Conservation (phyloP, 92 coral and sea anemone species). For the Ricordea florida region DNA sequence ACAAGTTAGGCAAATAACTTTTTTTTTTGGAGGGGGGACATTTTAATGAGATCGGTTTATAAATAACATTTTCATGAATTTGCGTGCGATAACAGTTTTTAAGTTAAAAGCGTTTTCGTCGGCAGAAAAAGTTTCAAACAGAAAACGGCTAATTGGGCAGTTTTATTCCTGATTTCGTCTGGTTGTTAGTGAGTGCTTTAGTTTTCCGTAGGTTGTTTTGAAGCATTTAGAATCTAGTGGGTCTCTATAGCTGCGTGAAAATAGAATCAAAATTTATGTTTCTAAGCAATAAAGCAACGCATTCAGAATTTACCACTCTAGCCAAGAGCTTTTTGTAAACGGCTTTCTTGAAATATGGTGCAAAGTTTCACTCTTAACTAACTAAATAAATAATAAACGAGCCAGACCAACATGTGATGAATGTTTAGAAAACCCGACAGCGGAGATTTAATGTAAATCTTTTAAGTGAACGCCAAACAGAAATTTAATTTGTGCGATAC, state of each 20-base stretch:
- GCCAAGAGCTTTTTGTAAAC: background rate
- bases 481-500: background rate
- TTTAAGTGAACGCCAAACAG: background rate
- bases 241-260: conserved; percentile 16
- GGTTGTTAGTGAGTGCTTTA: too few species aligned
- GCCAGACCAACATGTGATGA: background rate
- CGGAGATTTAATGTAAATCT: background rate
- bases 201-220: background rate
- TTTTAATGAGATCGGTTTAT: too few species aligned
- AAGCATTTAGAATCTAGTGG: background rate
- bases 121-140: too few species aligned
- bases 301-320: background rate
- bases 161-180: too few species aligned
- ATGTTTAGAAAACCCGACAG: background rate
- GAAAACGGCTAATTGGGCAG: too few species aligned
- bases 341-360: conserved; percentile 4
- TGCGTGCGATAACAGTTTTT: too few species aligned
- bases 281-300: background rate
- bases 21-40: too few species aligned
- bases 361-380: conserved; percentile 31
- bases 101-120: too few species aligned
- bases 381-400: conserved; percentile 20
- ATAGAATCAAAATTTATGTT: conserved; percentile 22
- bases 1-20: too few species aligned
- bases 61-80: too few species aligned